Evolutionary conservation across 2,113 vertebrate genomes (phyloP), one percentile per base, ranked within the genome.

Genomic region (Theropithecus gelada): DNA sequence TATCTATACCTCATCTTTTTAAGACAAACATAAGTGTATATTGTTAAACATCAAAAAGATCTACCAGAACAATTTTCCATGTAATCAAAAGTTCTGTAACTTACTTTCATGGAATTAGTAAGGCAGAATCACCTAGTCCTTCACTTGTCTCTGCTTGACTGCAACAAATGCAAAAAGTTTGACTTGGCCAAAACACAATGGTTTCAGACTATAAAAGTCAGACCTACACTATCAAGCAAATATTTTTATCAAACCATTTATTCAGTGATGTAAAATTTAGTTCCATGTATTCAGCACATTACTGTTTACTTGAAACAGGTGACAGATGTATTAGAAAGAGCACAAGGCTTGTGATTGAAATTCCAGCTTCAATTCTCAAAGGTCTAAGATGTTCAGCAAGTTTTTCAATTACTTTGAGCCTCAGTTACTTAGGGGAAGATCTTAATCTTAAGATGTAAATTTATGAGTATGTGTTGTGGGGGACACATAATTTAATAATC

Each of bases 291-390:
- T 96, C 50, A 84, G 57, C 72, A 91, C n/a, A 88, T 95, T 93
- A 88, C 30, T 85, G 59, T 93, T 97, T 97, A 97, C 91, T 93
- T 91, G 88, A 93, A 94, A 88, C 18, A 95, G 64, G 84, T 93
- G 66, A 95, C 72, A 86, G 32, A 68, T 96, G 76, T 85, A 91
- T 94, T 79, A 96, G 90, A 95, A 96, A 76, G 43, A 94, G 4
- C 27, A 85, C 27, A 94, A 78, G 18, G 23, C 72, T 88, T 79
- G 40, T 88, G 48, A 89, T 75, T 97, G 72, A 95, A 95, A 91
- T 86, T 70, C 82, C 55, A 14, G 35, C 5, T 97, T 90, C 78
- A 94, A 52, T 93, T 95, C 86, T 96, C 93, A 95, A 94, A 94
- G 59, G 17, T 96, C 79, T 94, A 52, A 96, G 55, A 90, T 95